These are phyloP conservation scores for Charanyca ferruginea DNA, from an alignment of 2,888 invertebrate species.

Conservation along the genomic window DNA sequence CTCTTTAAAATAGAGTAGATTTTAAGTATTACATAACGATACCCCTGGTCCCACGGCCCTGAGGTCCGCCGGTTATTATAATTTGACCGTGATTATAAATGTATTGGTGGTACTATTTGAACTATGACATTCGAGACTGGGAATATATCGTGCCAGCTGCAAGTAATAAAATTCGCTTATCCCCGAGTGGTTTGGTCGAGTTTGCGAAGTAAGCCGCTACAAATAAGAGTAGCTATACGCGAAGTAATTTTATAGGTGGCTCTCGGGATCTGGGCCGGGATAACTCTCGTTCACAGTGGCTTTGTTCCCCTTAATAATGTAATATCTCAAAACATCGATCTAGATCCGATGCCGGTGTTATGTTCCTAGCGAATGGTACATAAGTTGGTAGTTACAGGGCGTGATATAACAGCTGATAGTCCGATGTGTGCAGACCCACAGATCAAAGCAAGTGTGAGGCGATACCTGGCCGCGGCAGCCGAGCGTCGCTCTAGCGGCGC, in stretches of 20 bases:
- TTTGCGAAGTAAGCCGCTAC: conserved; percentile 80
- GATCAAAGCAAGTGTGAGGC: conserved; percentile 95
- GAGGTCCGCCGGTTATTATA: background rate
- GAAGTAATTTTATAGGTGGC: conserved; percentile 82
- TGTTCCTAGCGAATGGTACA: conserved; percentile 39
- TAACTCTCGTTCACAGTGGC: conserved; percentile 78
- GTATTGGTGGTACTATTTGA: conserved; percentile 63
- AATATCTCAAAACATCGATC: conserved; percentile 60
- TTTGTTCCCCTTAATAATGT: conserved; percentile 80
- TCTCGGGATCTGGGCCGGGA: conserved; percentile 79
- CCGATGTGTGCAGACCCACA: conserved; percentile 94
- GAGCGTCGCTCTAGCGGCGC: conserved; percentile 81
- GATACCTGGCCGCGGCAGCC: conserved; percentile 92
- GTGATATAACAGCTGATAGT: conserved; percentile 60
- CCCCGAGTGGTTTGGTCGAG: conserved; percentile 80
- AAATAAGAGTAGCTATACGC: conserved; percentile 81
- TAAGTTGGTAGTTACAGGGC: conserved; percentile 53
- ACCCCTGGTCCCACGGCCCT: background rate
- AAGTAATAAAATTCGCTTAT: conserved; percentile 81
- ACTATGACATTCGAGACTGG: conserved; percentile 70
- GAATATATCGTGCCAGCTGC: conserved; percentile 71
- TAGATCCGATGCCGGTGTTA: conserved; percentile 36
- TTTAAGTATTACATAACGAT: background rate
- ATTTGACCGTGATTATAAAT: conserved; percentile 32
- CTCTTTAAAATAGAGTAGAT: no score